These are phyloP conservation scores for Heliocidaris tuberculata DNA, from an alignment of 35 echinoderm and acorn worm genomes.

Conservation along the genomic window DNA sequence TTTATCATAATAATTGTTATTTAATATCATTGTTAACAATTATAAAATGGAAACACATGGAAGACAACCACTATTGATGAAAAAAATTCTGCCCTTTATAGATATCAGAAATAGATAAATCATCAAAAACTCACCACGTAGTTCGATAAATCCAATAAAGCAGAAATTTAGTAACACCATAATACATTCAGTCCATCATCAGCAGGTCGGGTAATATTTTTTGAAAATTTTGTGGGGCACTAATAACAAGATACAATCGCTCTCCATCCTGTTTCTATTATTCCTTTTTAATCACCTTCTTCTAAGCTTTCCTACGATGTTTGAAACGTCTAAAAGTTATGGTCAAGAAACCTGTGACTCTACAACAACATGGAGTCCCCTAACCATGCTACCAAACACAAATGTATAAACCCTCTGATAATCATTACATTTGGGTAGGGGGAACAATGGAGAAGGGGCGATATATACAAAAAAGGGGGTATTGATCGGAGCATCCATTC, in stretches of 20 bases:
- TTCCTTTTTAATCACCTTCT: neutral
- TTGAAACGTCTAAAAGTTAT: neutral
- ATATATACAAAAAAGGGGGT: neutral
- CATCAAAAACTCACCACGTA: neutral
- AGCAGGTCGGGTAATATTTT: neutral
- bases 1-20: too few relatives aligned
- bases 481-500: neutral
- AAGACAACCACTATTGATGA: too few relatives aligned
- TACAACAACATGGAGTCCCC: neutral
- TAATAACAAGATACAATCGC: neutral
- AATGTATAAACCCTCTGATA: neutral
- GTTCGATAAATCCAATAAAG: neutral
- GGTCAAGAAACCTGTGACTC: neutral
- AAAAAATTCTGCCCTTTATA: too few relatives aligned
- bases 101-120: too few relatives aligned
- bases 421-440: neutral
- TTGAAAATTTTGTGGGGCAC: neutral
- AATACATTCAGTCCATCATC: neutral
- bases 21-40: too few relatives aligned
- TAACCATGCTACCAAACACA: neutral
- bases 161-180: neutral
- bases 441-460: neutral
- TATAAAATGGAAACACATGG: too few relatives aligned
- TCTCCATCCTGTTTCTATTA: neutral
- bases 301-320: neutral